Conservation (phyloP, 2,113 vertebrate genomes). For the Budorcas taxicolor region DNA sequence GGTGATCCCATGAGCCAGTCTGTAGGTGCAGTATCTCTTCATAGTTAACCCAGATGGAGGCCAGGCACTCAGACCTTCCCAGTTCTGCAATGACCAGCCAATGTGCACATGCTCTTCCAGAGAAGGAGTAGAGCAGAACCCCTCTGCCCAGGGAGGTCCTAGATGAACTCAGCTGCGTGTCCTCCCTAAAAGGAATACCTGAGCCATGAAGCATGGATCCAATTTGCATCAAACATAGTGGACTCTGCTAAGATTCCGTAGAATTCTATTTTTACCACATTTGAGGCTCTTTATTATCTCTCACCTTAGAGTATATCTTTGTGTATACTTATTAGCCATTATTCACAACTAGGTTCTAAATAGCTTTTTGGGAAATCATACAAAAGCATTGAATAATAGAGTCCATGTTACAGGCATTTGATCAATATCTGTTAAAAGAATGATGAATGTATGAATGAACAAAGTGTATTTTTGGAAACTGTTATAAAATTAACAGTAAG, state of each 20-base stretch:
- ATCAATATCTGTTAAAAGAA: neutral
- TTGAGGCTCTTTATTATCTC: neutral
- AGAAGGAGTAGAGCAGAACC: neutral
- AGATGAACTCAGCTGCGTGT: neutral
- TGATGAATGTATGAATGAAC: neutral
- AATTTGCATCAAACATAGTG: rapidly evolving
- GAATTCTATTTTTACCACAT: neutral
- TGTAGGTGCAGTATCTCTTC: neutral
- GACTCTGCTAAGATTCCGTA: neutral
- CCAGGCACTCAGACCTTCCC: neutral
- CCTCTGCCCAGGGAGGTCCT: neutral
- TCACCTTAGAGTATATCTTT: neutral
- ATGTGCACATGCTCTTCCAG: neutral
- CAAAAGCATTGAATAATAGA: neutral
- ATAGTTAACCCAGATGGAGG: neutral
- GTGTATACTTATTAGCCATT: neutral
- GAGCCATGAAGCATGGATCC: neutral
- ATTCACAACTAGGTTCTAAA: neutral
- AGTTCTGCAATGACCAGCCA: neutral
- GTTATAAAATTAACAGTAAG: neutral
- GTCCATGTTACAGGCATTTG: neutral
- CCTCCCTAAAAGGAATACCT: neutral
- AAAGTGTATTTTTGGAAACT: neutral
- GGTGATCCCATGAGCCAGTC: neutral
- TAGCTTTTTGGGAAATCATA: neutral